Conservation (phyloP, 2,113 vertebrate species). For the Pterocles orientalis region DNA sequence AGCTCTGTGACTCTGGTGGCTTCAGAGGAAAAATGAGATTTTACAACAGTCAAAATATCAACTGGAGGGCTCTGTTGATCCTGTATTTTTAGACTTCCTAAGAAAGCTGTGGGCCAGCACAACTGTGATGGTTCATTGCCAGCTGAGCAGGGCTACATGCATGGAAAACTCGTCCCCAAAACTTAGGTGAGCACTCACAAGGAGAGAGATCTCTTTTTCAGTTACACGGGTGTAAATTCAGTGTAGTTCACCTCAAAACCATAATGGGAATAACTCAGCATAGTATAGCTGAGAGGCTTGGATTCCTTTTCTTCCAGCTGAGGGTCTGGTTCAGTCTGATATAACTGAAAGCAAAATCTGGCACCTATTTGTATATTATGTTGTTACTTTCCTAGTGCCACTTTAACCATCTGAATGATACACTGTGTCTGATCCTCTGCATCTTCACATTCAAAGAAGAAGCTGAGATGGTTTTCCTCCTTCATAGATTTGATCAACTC, state of each 20-base stretch:
- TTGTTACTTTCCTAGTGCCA: background rate
- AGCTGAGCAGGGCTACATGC: background rate
- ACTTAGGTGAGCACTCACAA: background rate
- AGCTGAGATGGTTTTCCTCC: background rate
- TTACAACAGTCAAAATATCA: background rate
- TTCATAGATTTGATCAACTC: background rate
- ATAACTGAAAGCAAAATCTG: background rate
- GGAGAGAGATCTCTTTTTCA: background rate
- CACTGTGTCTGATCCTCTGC: background rate
- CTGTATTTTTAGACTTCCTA: background rate
- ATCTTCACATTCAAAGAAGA: background rate
- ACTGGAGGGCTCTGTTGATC: background rate
- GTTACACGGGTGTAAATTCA: background rate
- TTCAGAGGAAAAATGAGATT: background rate
- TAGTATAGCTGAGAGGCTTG: background rate
- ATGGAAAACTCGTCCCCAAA: background rate
- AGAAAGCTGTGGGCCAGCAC: background rate
- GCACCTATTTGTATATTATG: background rate
- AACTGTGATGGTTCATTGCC: background rate
- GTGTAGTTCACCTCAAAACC: background rate
- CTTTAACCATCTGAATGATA: background rate
- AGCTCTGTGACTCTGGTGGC: background rate
- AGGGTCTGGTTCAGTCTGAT: background rate
- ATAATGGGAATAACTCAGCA: background rate
- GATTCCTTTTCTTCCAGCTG: background rate